Percentiles rank a stretch among this genome's conserved stretches.
phyloP scores from a whole-genome alignment of 2,113 vertebrate genomes.

The Cavia aperea region DNA sequence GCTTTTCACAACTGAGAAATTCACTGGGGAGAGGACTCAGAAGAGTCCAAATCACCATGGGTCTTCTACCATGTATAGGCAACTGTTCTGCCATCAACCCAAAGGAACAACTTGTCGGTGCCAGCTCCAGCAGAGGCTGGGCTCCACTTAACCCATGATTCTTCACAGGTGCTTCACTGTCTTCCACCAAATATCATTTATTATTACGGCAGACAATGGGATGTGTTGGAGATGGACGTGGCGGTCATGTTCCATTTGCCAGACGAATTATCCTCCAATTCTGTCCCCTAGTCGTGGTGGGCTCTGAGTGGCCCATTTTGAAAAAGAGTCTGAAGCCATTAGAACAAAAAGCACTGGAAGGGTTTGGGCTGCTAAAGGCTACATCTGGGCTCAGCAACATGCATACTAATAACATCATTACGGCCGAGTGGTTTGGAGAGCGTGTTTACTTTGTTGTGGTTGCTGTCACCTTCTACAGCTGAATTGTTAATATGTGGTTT shows the following conservation, averaged over 20 bases:
- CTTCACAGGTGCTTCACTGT: slow-evolving; percentile 72
- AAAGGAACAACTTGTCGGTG: slow-evolving; percentile 56
- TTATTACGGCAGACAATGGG: slow-evolving; percentile 77
- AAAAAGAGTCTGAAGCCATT: slow-evolving; percentile 86
- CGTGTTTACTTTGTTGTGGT: slow-evolving; percentile 91
- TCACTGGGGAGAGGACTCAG: not conserved
- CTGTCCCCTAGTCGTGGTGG: slow-evolving; percentile 71
- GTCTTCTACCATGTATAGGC: slow-evolving; percentile 36
- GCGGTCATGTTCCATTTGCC: slow-evolving; percentile 83
- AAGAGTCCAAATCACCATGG: not conserved
- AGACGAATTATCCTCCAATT: slow-evolving; percentile 79
- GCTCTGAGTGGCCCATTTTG: slow-evolving; percentile 79
- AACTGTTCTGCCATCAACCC: slow-evolving; percentile 57
- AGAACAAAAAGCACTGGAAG: slow-evolving; percentile 85
- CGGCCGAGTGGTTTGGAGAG: slow-evolving; percentile 87
- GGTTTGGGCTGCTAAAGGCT: slow-evolving; percentile 92
- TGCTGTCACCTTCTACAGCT: slow-evolving; percentile 88
- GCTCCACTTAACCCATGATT: slow-evolving; percentile 49
- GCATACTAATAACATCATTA: slow-evolving; percentile 97
- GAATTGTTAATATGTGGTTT: slow-evolving; percentile 90
- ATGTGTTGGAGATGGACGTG: slow-evolving; percentile 72
- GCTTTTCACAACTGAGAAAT: slow-evolving; percentile 50
- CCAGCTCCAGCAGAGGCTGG: slow-evolving; percentile 52
- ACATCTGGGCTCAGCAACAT: slow-evolving; percentile 93
- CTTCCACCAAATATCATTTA: slow-evolving; percentile 73